Evolutionary conservation across 2,113 vertebrate species (phyloP), one percentile per base, ranked within the genome.

Genomic region (Oplegnathus fasciatus): DNA sequence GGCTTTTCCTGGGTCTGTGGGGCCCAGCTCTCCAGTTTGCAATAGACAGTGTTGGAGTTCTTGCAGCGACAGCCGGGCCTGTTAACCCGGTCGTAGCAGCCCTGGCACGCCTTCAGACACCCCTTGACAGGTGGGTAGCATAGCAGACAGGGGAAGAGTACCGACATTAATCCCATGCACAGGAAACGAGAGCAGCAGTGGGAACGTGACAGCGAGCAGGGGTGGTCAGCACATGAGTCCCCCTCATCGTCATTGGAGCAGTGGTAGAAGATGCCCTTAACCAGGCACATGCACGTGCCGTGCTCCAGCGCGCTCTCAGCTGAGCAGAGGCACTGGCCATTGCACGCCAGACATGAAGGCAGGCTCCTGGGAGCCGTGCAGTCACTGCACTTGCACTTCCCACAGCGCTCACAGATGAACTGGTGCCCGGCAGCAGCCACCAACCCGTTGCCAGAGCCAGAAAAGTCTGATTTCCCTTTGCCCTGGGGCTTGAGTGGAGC

Each of bases 21-120:
- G 42, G 96, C 95, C 95, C 97, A 97, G 95, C 96, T 97, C 94
- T 98, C 97, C 96, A 99, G 97, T 95, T 98, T 99, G 94, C 98
- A 98, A 93, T 99, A 99, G 86, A 99, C 98, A 2, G 98, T 97
- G 95, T 99, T 99, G 91, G 98, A 99, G 97, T 98, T 99, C 95
- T 98, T 98, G 95, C 98, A 99, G 70, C 98, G 95, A 93, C 98
- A 99, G 14, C 98, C 98, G 0, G 98, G 98, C 75, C 98, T 94
- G 86, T 96, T 96, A 68, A 97, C 64, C 71, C 96, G 96, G 95
- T 99, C 98, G 20, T 99, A 97, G 92, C 98, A 99, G 42, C 96
- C 93, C 82, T 97, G 95, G 87, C 97, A 97, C 24, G 97, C 96
- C 90, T 96, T 97, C 64, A 99, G 94, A 91, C 97, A 99, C 74